Base-by-base conservation (phyloP, 2,888 invertebrate genomes). In the Resseliella maxima region DNA sequence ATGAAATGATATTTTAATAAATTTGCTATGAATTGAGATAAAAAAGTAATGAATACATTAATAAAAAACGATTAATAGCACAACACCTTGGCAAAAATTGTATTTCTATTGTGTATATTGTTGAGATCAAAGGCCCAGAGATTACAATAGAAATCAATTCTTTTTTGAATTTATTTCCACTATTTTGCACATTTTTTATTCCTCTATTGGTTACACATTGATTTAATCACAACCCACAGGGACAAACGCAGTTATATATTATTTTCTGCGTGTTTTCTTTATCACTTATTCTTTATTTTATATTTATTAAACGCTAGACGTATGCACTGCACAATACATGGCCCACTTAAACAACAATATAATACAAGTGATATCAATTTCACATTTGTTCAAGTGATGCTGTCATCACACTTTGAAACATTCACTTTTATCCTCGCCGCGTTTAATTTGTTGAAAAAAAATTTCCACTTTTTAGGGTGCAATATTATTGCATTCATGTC, bases 291-390 rank as follows among this genome's bases (percentile, higher is more conserved):
- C 15, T 81, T 35, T 35, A 6, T 81, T n/a, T 36, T 36, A 36
- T 35, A n/a, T 50, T 50, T 15, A 50, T 81, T 35, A 35, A 64
- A 64, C 81, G 6, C 27, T 27, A n/a, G 24, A 59, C 81, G 36
- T 36, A 81, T 18, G 81, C 81, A 81, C 81, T 6, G 18, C 81
- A 36, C 36, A 24, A 81, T 31, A 54, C 64, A 15, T 31, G 27
- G 36, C 35, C 81, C 81, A 81, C 81, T 81, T 81, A 1, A 36
- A 81, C 36, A 6, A 81, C 36, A 36, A 31, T 36, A 36, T 18
- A 81, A 35, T 81, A 81, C 15, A 81, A 81, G 81, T 18, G 35
- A 81, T 81, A 81, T 81, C 81, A 81, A 81, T 81, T 81, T n/a
- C 59, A 24, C 59, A 59, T 6, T 59, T 59, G 46, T 50, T 50